Base-by-base conservation (phyloP, 1,140 invertebrate species). In the Tetragnatha versicolor region DNA sequence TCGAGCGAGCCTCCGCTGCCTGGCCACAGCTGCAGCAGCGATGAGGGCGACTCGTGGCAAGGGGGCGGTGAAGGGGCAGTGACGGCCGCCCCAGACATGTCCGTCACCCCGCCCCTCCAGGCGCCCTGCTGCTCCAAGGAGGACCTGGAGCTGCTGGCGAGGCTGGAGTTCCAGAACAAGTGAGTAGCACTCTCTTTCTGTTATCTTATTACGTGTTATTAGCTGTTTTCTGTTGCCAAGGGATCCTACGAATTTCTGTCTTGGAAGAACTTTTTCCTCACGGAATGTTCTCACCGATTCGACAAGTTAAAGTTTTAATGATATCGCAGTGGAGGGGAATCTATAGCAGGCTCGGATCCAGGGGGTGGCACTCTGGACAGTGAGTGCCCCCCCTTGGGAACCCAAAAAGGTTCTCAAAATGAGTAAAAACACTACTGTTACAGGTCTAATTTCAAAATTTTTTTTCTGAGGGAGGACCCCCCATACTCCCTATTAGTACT, bases 141-240 rank as follows among this genome's bases (percentile, higher is more conserved):
- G 83, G 93, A 94, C 86, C 89, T 93, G 89, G 91, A 91, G 88
- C 89, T 97, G 70, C 88, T 97, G 83, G 93, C 93, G 85, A 96
- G 95, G 86, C 90, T 97, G 89, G 94, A 97, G 89, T 94, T 94
- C 83, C 94, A 94, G 83, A 97, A 97, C 86, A 91, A 90, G 91
- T 91, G 83, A 85, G 82, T 73, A 25, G 5, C 37, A 29, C 14
- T 27, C 33, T 61, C 20, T 14, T 42, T 17, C 17, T 42, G 7
- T 42, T 42, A 7, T 42, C 17, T 42, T 42, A 9, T 9, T 42
- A 9, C 39, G 39, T 9, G 39, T 9, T 42, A 9, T n/a, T n/a
- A n/a, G n/a, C n/a, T n/a, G n/a, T n/a, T n/a, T n/a, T n/a, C n/a
- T n/a, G n/a, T n/a, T n/a, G n/a, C n/a, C n/a, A n/a, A n/a, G n/a